Base-by-base conservation (phyloP, 2,797 vertebrate species). In the Tapirus indicus region DNA sequence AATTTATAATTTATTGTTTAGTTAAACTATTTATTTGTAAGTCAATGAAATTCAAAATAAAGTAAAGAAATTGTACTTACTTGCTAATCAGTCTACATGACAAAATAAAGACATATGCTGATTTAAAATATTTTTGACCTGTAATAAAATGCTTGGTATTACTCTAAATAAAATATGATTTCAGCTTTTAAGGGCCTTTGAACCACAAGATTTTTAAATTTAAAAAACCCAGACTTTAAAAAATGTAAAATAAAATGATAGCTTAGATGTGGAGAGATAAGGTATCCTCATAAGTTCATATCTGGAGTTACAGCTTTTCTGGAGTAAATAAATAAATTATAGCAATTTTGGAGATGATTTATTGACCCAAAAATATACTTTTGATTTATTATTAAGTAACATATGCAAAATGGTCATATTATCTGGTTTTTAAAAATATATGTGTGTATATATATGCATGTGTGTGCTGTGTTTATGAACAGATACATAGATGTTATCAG, bases 1-100 rank as follows among this genome's bases (percentile, higher is more conserved):
- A 90, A 68, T 41, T 93, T n/a, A 95, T 83, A 97, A 94, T 93
- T 77, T 44, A 93, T 94, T 91, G 91, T 78, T 83, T 95, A 84
- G 1, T 84, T 7, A n/a, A 79, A 27, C 13, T 62, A 71, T 94
- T 95, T 86, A 88, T 18, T 88, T 87, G 35, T 52, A 86, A 91
- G 35, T 44, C 11, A 66, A 5, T 78, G 32, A n/a, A 95, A 84
- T 74, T 91, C 77, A 25, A 68, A 83, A 69, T 54, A 54, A 97
- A 97, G 66, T 86, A 32, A 0, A 58, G 85, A 94, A 94, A 69
- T 75, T 68, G 23, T 83, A 86, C 3, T 74, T 78, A 69, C 32
- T 96, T 96, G 41, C 2, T 87, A 77, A 89, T 60, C 6, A 96
- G 74, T 93, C 56, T 94, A 68, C 77, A 7, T 44, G 35, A 60